Base-by-base conservation (phyloP, 2,797 vertebrate species). In the Alectoris magna region DNA sequence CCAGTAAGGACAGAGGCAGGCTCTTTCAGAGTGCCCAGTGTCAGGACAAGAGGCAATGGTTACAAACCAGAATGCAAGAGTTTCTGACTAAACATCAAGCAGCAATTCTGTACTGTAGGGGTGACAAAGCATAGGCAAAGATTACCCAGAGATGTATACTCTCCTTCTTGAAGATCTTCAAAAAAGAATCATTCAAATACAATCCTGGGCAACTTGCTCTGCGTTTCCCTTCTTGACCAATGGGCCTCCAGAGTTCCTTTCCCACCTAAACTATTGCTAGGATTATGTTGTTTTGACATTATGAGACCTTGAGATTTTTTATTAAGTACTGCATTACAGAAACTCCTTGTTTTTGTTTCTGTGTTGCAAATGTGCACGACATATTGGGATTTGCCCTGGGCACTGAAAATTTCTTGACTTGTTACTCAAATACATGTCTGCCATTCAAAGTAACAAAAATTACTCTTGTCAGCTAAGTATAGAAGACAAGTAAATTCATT, bases 251-350 rank as follows among this genome's bases (percentile, higher is more conserved):
- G 23, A 38, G 14, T 34, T 38, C 58, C 14, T 10, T 60, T 60
- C 14, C 23, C 23, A 38, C 14, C 14, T 59, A 36, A 59, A 36
- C 22, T 36, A 24, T 36, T 59, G n/a, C 58, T 60, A 29, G 11
- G 18, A 34, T n/a, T n/a, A n/a, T 11, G 23, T 36, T 36, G 10
- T 38, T 38, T 53, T 53, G 27, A 53, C 51, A 17, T 53, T 29
- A 53, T 17, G 27, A 53, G 51, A 97, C 95, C 90, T 83, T 29
- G 70, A 51, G 66, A 93, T 91, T 79, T 91, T 72, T 73, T 49
- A 89, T 96, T 96, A 95, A 77, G 34, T 14, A 74, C 19, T n/a
- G 55, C 80, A 86, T 59, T 91, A 94, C 56, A 69, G 51, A 72
- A 90, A 44, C 16, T 46, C 62, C 60, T 73, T 63, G 14, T 38